phyloP scores from a whole-genome alignment of 2,797 vertebrate genomes.

The Phrynocephalus vlangalii region DNA sequence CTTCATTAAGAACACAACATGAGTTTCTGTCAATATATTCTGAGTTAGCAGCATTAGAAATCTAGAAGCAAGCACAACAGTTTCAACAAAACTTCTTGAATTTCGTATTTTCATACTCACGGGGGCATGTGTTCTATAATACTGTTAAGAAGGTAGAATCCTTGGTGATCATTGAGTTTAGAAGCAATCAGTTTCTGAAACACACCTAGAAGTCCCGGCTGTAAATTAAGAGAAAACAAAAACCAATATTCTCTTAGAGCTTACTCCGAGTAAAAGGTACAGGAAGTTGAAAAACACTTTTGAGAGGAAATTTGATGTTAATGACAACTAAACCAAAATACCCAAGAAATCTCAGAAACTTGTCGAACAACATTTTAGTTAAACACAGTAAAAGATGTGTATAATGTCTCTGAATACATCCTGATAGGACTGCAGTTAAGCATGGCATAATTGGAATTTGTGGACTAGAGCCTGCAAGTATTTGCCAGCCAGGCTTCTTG shows the following conservation, averaged over 20 bases:
- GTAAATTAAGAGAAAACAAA: slow-evolving; percentile 49
- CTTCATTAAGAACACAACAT: no score
- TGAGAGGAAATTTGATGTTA: not conserved
- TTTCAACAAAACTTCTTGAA: slow-evolving; percentile 14
- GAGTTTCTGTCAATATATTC: not conserved
- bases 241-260: not conserved
- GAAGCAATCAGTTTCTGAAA: slow-evolving; percentile 99
- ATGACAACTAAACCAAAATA: not conserved
- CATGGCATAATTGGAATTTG: no score
- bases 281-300: not conserved
- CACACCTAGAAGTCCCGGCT: slow-evolving; percentile 96
- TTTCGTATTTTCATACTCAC: slow-evolving; percentile 80
- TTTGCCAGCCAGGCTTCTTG: no score
- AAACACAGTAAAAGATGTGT: not conserved
- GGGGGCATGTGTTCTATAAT: slow-evolving; percentile 96
- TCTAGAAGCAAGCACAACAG: not conserved
- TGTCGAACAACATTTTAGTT: not conserved
- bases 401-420: not conserved
- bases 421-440: no score
- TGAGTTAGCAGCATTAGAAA: not conserved
- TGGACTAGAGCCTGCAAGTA: no score
- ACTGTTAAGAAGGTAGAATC: slow-evolving; percentile 97
- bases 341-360: not conserved
- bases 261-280: not conserved
- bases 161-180: slow-evolving; percentile 98